A percentile compares a stretch with the other conserved stretches of the same genome.
Evolutionary conservation across 2,888 invertebrate genomes (phyloP).

Genomic region (Temnothorax rugatulus): DNA sequence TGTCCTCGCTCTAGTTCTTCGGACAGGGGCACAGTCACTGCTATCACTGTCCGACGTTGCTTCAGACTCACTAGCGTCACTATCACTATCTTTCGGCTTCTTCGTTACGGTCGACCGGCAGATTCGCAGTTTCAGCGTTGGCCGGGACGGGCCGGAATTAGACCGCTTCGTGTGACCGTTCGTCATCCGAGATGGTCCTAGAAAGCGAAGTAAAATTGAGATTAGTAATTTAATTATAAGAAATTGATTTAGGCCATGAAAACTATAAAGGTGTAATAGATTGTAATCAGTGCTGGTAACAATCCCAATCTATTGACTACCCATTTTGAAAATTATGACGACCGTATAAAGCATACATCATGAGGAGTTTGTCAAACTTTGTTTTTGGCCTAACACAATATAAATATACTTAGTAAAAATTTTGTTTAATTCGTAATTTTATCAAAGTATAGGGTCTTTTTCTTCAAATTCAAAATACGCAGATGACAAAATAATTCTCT

Average conservation of each 20-base stretch:
- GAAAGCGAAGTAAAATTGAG: constrained; percentile 3
- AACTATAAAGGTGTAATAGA: not conserved
- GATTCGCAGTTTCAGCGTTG: constrained; percentile 77
- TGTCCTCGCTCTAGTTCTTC: constrained; percentile 79
- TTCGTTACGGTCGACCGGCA: constrained; percentile 67
- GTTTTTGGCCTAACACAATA: not conserved
- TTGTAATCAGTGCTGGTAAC: not conserved
- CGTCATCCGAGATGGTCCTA: constrained; percentile 83
- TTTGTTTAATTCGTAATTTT: not conserved
- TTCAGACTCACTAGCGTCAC: constrained; percentile 81
- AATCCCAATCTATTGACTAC: not conserved
- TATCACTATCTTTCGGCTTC: constrained; percentile 76
- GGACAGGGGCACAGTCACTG: constrained; percentile 79
- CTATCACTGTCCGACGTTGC: constrained; percentile 79
- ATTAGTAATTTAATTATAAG: constrained; percentile 24
- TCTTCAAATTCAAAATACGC: not conserved
- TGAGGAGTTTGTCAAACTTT: not conserved
- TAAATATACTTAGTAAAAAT: not conserved
- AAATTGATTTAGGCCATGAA: not conserved
- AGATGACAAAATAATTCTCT: not conserved
- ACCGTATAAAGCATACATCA: not conserved
- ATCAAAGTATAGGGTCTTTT: not conserved
- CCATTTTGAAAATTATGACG: not conserved
- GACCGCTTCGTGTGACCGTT: constrained; percentile 81
- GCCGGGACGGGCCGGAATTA: constrained; percentile 72